phyloP scores from a whole-genome alignment of 2,113 vertebrate species.

The Ctenomys sociabilis region DNA sequence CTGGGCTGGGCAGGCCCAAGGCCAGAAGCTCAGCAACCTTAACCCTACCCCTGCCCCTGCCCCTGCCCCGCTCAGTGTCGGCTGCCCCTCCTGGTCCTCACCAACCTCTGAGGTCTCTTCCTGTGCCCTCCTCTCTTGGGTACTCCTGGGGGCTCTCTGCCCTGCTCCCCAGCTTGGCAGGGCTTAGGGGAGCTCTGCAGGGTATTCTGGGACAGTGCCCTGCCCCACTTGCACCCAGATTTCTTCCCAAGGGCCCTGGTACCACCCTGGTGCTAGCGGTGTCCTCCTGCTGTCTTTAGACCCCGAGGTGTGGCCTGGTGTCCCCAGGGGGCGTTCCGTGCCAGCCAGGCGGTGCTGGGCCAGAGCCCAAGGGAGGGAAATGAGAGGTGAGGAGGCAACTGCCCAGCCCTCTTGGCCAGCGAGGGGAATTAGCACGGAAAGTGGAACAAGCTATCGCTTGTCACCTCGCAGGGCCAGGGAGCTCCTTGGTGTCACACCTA shows the following conservation, averaged over 20 bases:
- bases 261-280: neutral
- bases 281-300: neutral
- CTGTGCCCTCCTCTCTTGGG: neutral
- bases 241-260: neutral
- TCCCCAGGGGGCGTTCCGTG: neutral
- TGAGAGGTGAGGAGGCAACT: neutral
- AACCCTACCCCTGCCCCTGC: neutral
- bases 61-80: neutral
- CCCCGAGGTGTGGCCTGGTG: neutral
- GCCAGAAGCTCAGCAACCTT: neutral
- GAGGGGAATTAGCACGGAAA: neutral
- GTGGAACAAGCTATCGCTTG: slow-evolving; percentile 9
- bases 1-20: neutral
- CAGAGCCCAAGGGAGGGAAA: neutral
- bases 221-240: neutral
- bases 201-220: too few relatives aligned
- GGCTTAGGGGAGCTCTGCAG: too few relatives aligned
- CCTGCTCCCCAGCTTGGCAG: too few relatives aligned
- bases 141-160: neutral
- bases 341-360: neutral
- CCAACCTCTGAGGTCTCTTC: neutral
- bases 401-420: neutral
- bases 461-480: neutral
- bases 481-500: neutral
- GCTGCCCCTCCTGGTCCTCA: neutral